Percentiles rank a stretch among this genome's conserved stretches.
These are phyloP conservation scores for Aricia agestis DNA, from an alignment of 1,140 invertebrate species.

Conservation along the genomic window DNA sequence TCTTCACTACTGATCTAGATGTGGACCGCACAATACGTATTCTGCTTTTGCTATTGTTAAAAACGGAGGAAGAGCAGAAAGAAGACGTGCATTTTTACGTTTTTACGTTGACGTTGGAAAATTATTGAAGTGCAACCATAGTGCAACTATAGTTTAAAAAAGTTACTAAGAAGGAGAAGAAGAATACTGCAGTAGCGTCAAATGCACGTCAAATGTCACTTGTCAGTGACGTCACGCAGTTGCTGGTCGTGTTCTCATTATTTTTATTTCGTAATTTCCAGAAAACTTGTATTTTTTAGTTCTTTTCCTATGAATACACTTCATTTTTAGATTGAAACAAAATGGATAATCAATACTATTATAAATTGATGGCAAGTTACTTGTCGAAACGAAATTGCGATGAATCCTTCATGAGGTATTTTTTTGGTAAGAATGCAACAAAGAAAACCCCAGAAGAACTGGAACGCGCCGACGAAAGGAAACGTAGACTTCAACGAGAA, in stretches of 20 bases:
- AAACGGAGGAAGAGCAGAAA: no score
- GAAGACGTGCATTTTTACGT: no score
- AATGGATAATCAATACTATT: conserved; percentile 71
- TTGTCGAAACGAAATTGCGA: conserved; percentile 69
- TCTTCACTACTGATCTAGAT: no score
- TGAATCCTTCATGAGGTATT: conserved; percentile 70
- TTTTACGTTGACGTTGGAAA: no score
- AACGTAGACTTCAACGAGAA: conserved; percentile 60
- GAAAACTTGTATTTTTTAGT: conserved; percentile 40
- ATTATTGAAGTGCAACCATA: no score
- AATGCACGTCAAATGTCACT: conserved; percentile 4
- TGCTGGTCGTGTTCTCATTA: conserved; percentile 63
- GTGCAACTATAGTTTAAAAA: no score
- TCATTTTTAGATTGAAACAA: conserved; percentile 22
- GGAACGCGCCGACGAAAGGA: conserved; percentile 63
- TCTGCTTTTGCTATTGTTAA: no score
- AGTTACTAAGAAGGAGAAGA: no score
- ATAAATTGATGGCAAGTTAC: conserved; percentile 69
- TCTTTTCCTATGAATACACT: conserved; percentile 28
- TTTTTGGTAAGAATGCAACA: conserved; percentile 64
- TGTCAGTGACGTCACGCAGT: conserved; percentile 53
- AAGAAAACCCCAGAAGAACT: conserved; percentile 69
- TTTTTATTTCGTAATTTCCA: conserved; percentile 71
- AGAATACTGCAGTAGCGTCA: no score
- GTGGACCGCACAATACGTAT: no score